Evolutionary conservation across 2,888 invertebrate genomes (phyloP).

Genomic region (Melolontha melolontha): DNA sequence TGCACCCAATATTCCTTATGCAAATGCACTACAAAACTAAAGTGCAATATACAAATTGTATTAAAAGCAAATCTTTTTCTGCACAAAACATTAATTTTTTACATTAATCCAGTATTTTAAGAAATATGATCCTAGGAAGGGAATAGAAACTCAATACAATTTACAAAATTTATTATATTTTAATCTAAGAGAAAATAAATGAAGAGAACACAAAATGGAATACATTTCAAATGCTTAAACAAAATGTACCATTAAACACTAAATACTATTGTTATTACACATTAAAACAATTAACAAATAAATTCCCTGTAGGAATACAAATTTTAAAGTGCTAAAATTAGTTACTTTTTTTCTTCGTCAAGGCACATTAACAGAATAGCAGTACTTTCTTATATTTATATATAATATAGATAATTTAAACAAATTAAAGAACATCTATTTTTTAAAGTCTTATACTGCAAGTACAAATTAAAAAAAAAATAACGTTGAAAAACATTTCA

Average conservation of each 20-base stretch:
- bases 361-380: slow-evolving; percentile 52
- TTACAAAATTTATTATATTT: slow-evolving; percentile 46
- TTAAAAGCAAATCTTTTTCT: too few relatives aligned
- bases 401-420: slow-evolving; percentile 42
- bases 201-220: slow-evolving; percentile 49
- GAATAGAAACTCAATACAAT: slow-evolving; percentile 19
- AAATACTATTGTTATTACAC: slow-evolving; percentile 47
- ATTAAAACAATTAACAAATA: slow-evolving; percentile 47
- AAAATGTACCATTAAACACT: slow-evolving; percentile 47
- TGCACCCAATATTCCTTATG: too few relatives aligned
- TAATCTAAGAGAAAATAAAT: slow-evolving; percentile 42
- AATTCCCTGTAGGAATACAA: slow-evolving; percentile 36
- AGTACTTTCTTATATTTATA: slow-evolving; percentile 41
- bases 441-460: slow-evolving; percentile 43
- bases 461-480: slow-evolving; percentile 41
- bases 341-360: slow-evolving; percentile 44
- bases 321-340: slow-evolving; percentile 47
- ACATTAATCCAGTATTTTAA: too few relatives aligned
- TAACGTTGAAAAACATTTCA: slow-evolving; percentile 39
- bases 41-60: too few relatives aligned
- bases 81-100: too few relatives aligned
- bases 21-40: too few relatives aligned
- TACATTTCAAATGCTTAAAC: slow-evolving; percentile 47
- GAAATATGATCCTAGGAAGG: too few relatives aligned
- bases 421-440: slow-evolving; percentile 39